phyloP scores from a whole-genome alignment of 2,888 invertebrate genomes.

The Cephus rjabovi region DNA sequence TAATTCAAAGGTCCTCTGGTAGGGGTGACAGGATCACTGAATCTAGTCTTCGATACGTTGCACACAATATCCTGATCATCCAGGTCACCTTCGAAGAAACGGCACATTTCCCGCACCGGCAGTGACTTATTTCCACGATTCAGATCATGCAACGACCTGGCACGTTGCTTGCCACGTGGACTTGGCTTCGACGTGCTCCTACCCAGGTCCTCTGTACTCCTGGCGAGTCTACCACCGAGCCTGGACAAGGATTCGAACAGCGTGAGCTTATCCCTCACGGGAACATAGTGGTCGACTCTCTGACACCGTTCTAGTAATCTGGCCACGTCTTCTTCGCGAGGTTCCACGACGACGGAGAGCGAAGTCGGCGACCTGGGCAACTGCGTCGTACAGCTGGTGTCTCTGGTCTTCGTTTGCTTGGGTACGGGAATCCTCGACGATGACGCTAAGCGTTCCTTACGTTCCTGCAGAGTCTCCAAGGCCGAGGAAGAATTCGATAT shows the following conservation, averaged over 20 bases:
- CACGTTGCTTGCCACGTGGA: conserved; percentile 70
- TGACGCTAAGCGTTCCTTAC: conserved; percentile 39
- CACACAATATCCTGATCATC: conserved; percentile 26
- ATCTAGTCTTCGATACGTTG: neutral
- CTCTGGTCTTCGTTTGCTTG: conserved; percentile 21
- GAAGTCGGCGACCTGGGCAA: conserved; percentile 26
- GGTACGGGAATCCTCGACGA: conserved; percentile 46
- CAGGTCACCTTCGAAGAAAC: conserved; percentile 75
- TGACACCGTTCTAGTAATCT: conserved; percentile 70
- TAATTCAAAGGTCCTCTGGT: conserved; percentile 38
- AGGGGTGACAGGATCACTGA: conserved; percentile 26
- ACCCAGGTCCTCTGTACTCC: conserved; percentile 75
- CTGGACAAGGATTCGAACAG: conserved; percentile 78
- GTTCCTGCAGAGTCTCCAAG: conserved; percentile 40
- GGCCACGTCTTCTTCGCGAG: conserved; percentile 66
- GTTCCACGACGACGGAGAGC: conserved; percentile 34
- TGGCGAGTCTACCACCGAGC: conserved; percentile 71
- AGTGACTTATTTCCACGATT: conserved; percentile 68
- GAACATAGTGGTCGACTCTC: conserved; percentile 75
- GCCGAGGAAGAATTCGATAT: conserved; percentile 5
- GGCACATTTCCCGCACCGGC: conserved; percentile 76
- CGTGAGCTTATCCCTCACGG: conserved; percentile 77
- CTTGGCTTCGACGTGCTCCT: conserved; percentile 65
- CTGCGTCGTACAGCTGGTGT: neutral
- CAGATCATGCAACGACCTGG: conserved; percentile 76